Evolutionary conservation across 2,888 invertebrate species (phyloP).

Genomic region (Sphecodes monilicornis): DNA sequence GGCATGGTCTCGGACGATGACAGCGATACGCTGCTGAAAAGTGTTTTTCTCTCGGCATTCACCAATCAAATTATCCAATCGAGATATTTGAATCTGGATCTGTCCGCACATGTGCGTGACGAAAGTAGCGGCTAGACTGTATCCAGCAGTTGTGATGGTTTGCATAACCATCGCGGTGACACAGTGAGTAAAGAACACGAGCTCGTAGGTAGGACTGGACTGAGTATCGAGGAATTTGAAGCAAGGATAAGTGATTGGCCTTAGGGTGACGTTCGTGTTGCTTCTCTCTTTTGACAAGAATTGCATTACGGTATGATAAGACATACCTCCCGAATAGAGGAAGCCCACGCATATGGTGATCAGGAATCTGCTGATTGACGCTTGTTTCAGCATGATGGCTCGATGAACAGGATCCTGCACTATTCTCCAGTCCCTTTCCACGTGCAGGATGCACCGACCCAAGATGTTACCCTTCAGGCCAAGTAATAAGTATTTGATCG

Average conservation of each 20-base stretch:
- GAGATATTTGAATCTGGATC: constrained; percentile 45
- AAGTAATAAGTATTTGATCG: constrained; percentile 70
- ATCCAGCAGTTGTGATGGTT: constrained; percentile 63
- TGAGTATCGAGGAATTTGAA: constrained; percentile 66
- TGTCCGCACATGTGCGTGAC: constrained; percentile 67
- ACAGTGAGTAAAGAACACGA: constrained; percentile 70
- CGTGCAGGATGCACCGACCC: constrained; percentile 61
- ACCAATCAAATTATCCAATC: constrained; percentile 5
- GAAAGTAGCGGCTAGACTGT: constrained; percentile 58
- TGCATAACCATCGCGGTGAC: constrained; percentile 66
- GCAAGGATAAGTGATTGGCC: constrained; percentile 19
- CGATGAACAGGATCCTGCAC: constrained; percentile 42
- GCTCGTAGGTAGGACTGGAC: constrained; percentile 70
- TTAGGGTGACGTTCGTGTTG: constrained; percentile 13
- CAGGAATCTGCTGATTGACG: background rate
- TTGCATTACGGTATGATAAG: constrained; percentile 14
- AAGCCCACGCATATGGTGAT: background rate
- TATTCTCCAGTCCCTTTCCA: constrained; percentile 69
- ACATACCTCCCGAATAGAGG: constrained; percentile 50
- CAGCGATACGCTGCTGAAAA: background rate
- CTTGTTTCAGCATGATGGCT: constrained; percentile 46
- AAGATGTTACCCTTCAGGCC: constrained; percentile 18
- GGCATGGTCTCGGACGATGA: constrained; percentile 4
- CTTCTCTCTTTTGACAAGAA: constrained; percentile 5
- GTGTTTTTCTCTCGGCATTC: background rate